phyloP scores from a whole-genome alignment of 2,113 vertebrate genomes.

The Tursiops truncatus region DNA sequence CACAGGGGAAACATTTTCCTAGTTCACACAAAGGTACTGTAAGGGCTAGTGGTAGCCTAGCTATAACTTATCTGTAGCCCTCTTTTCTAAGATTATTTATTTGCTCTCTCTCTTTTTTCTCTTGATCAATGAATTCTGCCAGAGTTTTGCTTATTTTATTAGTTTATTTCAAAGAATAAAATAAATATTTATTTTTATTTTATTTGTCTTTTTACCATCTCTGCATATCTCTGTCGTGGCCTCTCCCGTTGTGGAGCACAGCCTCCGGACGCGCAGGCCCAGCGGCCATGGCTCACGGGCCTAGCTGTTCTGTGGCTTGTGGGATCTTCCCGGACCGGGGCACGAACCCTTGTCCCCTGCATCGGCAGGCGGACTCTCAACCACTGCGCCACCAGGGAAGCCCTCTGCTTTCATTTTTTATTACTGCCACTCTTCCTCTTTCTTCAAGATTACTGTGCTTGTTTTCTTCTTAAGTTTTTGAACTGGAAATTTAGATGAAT shows the following conservation, averaged over 20 bases:
- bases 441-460: not conserved
- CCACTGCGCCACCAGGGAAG: too few species aligned
- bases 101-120: not conserved
- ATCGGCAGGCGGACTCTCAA: too few species aligned
- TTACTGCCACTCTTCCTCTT: not conserved
- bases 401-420: not conserved
- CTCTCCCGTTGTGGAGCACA: too few species aligned
- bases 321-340: too few species aligned
- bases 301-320: rapidly evolving
- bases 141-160: not conserved
- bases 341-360: too few species aligned
- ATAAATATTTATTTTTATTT: not conserved
- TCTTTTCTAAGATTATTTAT: not conserved
- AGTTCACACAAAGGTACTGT: not conserved
- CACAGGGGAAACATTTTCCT: not conserved
- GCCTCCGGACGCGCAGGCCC: too few species aligned
- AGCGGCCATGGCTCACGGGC: too few species aligned
- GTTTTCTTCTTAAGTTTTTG: not conserved
- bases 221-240: not conserved
- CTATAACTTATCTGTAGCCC: not conserved
- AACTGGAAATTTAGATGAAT: not conserved
- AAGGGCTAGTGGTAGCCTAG: not conserved
- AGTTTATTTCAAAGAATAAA: not conserved
- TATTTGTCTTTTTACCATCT: not conserved
- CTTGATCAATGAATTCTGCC: not conserved